Evolutionary conservation across 2,113 vertebrate genomes (phyloP), one percentile per base, ranked within the genome.

Genomic region (Hiodon tergisus): DNA sequence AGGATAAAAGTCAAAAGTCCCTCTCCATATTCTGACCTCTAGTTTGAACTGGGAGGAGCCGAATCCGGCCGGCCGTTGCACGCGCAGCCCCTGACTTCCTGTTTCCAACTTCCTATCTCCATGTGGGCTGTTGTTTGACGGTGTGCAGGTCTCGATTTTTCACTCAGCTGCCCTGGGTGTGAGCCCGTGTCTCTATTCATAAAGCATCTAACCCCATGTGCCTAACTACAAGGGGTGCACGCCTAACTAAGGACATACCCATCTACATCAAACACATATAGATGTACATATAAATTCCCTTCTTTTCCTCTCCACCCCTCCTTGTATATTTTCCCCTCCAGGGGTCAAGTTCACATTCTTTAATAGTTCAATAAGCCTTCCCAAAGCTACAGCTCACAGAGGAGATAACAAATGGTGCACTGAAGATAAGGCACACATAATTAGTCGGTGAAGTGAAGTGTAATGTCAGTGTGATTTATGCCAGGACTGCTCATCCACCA

Each of bases 41-140:
- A 51, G 54, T 60, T 60, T 50, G 0, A 65, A 65, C 51, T 52
- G 72, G 72, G 60, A 53, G 72, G 7, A 6, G 48, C 60, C 52
- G n/a, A 6, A 48, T 62, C 55, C 55, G 46, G 60, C 63, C 65
- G 58, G 48, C 31, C 67, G 14, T n/a, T 16, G 48, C 47, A 31
- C 72, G 53, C 72, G 3, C 72, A n/a, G 6, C 31, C 10, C 59
- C 60, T 66, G 50, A 11, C 72, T 73, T 73, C 61, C 72, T 66
- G 61, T 73, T 73, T 73, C 72, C 51, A 73, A 54, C 72, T 73
- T 73, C 72, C 72, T 73, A 61, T 52, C 16, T 61, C 62, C 47
- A 61, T 66, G 51, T 54, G 72, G 50, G 52, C 61, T 47, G 72
- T 11, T 53, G 5, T 46, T 48, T 53, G 59, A 52, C n/a, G 61